phyloP scores from a whole-genome alignment of 1,140 invertebrate species.

The Caenorhabditis remanei region DNA sequence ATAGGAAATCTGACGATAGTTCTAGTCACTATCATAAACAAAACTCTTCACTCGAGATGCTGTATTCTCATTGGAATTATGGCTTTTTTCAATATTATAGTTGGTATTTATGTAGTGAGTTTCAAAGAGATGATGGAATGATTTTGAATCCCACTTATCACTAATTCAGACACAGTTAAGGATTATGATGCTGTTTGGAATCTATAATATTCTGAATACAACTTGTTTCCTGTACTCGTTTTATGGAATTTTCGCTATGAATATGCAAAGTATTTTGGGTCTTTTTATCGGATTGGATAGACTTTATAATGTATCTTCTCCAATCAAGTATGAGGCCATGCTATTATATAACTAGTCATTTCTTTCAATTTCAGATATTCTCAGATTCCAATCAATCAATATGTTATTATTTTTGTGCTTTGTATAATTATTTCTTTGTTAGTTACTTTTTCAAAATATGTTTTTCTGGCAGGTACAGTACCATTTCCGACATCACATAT shows the following conservation, averaged over 20 bases:
- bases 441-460: neutral
- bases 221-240: neutral
- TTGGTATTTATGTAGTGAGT: constrained; percentile 1
- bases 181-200: constrained; percentile 18
- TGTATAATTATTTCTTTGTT: neutral
- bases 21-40: neutral
- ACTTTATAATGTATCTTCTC: constrained; percentile 4
- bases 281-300: constrained; percentile 22
- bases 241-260: constrained; percentile 27
- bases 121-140: neutral
- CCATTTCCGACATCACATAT: too few species aligned
- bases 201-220: neutral
- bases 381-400: neutral
- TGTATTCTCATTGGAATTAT: constrained; percentile 18
- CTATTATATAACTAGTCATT: neutral
- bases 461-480: neutral
- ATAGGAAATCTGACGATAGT: constrained; percentile 12
- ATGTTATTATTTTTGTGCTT: neutral
- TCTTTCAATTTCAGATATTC: neutral
- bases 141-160: too few species aligned
- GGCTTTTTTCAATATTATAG: constrained; percentile 1
- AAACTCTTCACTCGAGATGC: neutral
- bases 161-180: neutral
- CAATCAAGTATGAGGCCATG: neutral
- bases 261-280: constrained; percentile 14